phyloP scores from a whole-genome alignment of 30 jellyfish, hydroid and myxozoan genomes.

The Catostylus mosaicus region DNA sequence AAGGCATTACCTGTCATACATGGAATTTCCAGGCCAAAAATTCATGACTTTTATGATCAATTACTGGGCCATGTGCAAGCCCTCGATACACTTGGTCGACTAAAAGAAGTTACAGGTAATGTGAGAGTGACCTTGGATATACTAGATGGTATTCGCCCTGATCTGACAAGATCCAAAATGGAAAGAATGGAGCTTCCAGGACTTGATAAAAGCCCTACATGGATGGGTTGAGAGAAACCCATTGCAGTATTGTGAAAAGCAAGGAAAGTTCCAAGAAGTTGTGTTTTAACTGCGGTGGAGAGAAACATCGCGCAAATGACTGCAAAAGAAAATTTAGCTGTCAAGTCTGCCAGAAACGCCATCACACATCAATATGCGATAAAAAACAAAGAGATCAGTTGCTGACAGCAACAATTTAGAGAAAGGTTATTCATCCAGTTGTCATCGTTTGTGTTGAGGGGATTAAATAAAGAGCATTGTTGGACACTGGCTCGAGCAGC shows the following conservation, averaged over 20 bases:
- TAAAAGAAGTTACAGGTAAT: slow-evolving; percentile 45
- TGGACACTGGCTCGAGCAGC: slow-evolving; percentile 46
- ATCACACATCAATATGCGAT: slow-evolving; percentile 80
- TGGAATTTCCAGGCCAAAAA: slow-evolving; percentile 30
- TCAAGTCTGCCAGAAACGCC: slow-evolving; percentile 59
- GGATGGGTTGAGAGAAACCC: slow-evolving; percentile 67
- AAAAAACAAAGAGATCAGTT: slow-evolving; percentile 19
- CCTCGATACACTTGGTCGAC: slow-evolving; percentile 62
- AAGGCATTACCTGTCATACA: slow-evolving; percentile 43
- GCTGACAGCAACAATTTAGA: slow-evolving; percentile 36
- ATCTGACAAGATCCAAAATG: slow-evolving; percentile 53
- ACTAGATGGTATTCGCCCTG: slow-evolving; percentile 52
- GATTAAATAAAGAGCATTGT: slow-evolving; percentile 53
- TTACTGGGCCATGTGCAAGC: slow-evolving; percentile 65
- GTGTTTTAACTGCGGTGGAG: slow-evolving; percentile 68
- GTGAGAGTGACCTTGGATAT: slow-evolving; percentile 68
- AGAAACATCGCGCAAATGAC: slow-evolving; percentile 61
- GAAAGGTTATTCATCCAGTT: slow-evolving; percentile 31
- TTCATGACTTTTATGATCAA: slow-evolving; percentile 68
- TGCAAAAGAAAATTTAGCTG: slow-evolving; percentile 61
- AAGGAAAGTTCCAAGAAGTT: slow-evolving; percentile 32
- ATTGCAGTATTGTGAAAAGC: slow-evolving; percentile 30
- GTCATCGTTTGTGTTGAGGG: slow-evolving; percentile 49
- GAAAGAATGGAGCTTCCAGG: slow-evolving; percentile 67
- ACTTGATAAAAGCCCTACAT: slow-evolving; percentile 48